These are phyloP conservation scores for human (Homo sapiens) DNA, from an alignment of 2,113 vertebrate species.

Conservation along the genomic window DNA sequence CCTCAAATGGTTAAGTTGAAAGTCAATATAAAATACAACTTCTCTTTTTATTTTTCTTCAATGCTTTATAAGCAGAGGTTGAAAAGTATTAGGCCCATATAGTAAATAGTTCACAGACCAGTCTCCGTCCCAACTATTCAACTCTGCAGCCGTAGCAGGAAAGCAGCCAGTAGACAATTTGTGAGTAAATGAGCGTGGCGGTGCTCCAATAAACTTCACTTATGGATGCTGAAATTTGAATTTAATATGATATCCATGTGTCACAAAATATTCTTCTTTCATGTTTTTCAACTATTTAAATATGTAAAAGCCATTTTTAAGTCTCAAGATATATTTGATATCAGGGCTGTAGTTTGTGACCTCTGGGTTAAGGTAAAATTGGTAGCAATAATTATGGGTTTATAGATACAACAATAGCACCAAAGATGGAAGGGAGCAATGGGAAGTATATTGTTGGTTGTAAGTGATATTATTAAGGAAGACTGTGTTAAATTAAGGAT, in stretches of 20 bases:
- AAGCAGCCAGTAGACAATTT: background rate
- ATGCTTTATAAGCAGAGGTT: background rate
- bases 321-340: background rate
- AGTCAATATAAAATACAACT: background rate
- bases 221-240: background rate
- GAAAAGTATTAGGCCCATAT: background rate
- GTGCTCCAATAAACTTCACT: background rate
- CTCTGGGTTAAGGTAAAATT: background rate
- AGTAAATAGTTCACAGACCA: background rate
- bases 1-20: background rate
- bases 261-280: background rate
- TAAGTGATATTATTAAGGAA: background rate
- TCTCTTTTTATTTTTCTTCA: background rate
- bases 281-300: background rate
- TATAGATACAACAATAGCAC: background rate
- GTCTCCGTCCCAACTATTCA: background rate
- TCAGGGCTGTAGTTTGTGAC: background rate
- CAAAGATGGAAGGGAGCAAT: background rate
- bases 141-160: background rate
- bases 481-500: background rate
- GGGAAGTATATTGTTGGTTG: background rate
- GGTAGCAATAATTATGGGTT: background rate
- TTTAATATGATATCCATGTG: background rate
- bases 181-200: background rate
- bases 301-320: background rate